These are phyloP conservation scores for Melanocharis versteri DNA, from an alignment of 2,113 vertebrate species.

Conservation along the genomic window DNA sequence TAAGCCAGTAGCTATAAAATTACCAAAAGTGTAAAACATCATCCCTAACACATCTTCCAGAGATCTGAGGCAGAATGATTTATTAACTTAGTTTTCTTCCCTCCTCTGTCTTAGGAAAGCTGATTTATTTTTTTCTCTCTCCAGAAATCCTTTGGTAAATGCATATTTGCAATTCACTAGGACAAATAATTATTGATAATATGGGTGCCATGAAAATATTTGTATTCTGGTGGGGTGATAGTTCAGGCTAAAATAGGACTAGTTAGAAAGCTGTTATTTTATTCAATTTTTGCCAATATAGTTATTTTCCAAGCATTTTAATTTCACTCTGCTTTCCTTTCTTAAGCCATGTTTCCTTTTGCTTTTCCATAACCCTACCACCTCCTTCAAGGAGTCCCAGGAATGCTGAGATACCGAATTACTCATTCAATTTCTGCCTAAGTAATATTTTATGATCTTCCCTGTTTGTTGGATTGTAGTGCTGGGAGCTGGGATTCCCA, in stretches of 20 bases:
- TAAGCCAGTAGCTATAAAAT: not conserved
- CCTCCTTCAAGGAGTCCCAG: not conserved
- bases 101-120: not conserved
- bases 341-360: not conserved
- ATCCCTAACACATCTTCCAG: not conserved
- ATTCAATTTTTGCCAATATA: not conserved
- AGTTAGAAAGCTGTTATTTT: not conserved
- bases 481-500: not conserved
- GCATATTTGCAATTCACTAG: not conserved
- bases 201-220: not conserved
- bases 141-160: not conserved
- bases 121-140: not conserved
- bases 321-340: not conserved
- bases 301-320: not conserved
- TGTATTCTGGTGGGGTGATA: not conserved
- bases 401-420: not conserved
- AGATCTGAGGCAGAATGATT: not conserved
- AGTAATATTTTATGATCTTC: not conserved
- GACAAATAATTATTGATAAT: not conserved
- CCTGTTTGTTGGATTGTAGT: not conserved
- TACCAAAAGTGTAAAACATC: not conserved
- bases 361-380: not conserved
- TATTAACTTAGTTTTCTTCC: constrained; percentile 2
- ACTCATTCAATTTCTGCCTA: not conserved
- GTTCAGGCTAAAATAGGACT: not conserved